phyloP scores from a whole-genome alignment of 2,797 vertebrate species.

The Malacoctenus gilli region DNA sequence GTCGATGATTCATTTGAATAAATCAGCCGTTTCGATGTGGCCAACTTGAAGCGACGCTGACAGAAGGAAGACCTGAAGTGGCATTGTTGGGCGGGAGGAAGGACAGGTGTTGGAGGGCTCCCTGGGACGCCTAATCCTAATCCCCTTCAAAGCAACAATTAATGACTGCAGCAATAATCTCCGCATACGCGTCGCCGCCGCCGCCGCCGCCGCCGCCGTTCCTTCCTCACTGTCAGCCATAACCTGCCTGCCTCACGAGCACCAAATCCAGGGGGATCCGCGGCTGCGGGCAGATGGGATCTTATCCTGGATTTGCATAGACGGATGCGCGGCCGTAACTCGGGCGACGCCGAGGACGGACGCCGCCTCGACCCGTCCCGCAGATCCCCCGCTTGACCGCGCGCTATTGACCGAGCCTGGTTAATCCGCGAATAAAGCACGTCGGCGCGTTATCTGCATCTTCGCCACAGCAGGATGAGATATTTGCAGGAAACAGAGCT shows the following conservation, averaged over 20 bases:
- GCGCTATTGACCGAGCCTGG: constrained; percentile 47
- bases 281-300: constrained; percentile 76
- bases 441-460: constrained; percentile 33
- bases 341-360: constrained; percentile 41
- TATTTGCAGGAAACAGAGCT: constrained; percentile 42
- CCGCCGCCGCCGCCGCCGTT: constrained; percentile 71
- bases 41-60: constrained; percentile 75
- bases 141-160: constrained; percentile 79
- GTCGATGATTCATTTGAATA: constrained; percentile 80
- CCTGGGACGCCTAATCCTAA: constrained; percentile 72
- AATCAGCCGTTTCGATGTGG: constrained; percentile 76
- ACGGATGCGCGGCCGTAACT: constrained; percentile 76
- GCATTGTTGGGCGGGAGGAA: constrained; percentile 65
- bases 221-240: constrained; percentile 68
- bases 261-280: constrained; percentile 71
- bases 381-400: constrained; percentile 52
- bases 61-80: constrained; percentile 66
- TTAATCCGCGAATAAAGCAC: constrained; percentile 33
- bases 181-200: constrained; percentile 67
- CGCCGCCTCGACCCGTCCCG: constrained; percentile 58
- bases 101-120: constrained; percentile 72
- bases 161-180: constrained; percentile 80
- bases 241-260: constrained; percentile 65
- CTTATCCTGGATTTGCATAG: constrained; percentile 81
- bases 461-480: constrained; percentile 21